Evolutionary conservation across 2,888 invertebrate genomes (phyloP).

Genomic region (Dryobotodes eremita): DNA sequence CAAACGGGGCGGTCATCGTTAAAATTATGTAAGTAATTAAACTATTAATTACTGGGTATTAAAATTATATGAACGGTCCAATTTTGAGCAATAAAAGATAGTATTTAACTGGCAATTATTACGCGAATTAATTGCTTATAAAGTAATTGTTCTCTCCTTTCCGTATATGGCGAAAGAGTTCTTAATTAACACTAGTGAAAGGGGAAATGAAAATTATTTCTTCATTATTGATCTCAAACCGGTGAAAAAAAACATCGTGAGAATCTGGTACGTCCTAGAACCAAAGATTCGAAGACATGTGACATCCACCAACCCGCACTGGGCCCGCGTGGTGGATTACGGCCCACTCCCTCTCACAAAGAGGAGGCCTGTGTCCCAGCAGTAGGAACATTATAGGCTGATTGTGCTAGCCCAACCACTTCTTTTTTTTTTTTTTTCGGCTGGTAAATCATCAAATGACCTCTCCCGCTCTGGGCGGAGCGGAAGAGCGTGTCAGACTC

Average conservation of each 20-base stretch:
- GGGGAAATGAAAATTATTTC: too few relatives aligned
- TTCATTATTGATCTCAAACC: too few relatives aligned
- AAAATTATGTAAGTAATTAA: conserved; percentile 13
- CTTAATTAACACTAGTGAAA: background rate
- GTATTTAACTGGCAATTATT: conserved; percentile 14
- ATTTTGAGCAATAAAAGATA: conserved; percentile 33
- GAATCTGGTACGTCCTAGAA: too few relatives aligned
- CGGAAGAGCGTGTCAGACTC: too few relatives aligned
- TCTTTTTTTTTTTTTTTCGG: too few relatives aligned
- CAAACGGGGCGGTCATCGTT: background rate
- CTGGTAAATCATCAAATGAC: too few relatives aligned
- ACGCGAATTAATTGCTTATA: conserved; percentile 26
- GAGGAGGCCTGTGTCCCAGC: background rate
- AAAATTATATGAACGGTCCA: conserved; percentile 13
- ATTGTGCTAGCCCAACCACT: background rate
- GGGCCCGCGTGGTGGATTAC: background rate
- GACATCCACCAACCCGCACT: background rate
- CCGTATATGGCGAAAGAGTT: background rate
- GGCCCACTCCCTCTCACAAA: background rate
- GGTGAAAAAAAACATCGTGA: too few relatives aligned
- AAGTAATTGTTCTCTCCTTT: conserved; percentile 2
- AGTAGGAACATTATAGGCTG: background rate
- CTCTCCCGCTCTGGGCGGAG: too few relatives aligned
- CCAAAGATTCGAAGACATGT: background rate
- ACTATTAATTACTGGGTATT: conserved; percentile 11